Conservation (phyloP, 2,797 vertebrate genomes). For the Carcharodon carcharias region DNA sequence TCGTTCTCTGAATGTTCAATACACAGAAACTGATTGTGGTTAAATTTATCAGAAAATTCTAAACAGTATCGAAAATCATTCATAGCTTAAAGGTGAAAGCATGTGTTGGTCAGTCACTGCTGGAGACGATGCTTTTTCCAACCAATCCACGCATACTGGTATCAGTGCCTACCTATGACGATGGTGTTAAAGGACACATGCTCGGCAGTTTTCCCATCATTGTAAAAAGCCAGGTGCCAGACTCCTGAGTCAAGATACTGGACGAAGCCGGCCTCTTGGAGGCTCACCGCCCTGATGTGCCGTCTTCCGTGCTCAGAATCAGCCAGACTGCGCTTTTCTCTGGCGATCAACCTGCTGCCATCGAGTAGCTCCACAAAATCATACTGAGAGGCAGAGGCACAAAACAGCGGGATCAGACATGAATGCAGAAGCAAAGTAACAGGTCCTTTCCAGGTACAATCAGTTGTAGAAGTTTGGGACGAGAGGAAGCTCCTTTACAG, state of each 20-base stretch:
- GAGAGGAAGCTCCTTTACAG: not conserved
- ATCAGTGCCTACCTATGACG: conserved; percentile 74
- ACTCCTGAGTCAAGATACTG: conserved; percentile 91
- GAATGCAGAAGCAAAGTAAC: not conserved
- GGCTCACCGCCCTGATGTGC: conserved; percentile 68
- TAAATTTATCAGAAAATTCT: not conserved
- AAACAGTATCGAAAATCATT: not conserved
- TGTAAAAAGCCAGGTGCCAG: conserved; percentile 98
- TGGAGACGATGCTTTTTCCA: not conserved
- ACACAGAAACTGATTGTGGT: not conserved
- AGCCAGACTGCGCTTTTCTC: conserved; percentile 71
- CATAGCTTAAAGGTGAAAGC: not conserved
- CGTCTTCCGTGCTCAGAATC: conserved; percentile 65
- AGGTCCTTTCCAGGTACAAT: not conserved
- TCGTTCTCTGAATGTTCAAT: not conserved
- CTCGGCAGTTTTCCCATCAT: conserved; percentile 82
- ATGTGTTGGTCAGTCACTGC: not conserved
- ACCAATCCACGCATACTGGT: not conserved
- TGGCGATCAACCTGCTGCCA: conserved; percentile 85
- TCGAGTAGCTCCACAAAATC: conserved; percentile 97
- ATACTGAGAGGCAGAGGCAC: conserved; percentile 63
- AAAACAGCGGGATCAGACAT: not conserved
- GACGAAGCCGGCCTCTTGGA: conserved; percentile 94
- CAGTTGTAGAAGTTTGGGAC: not conserved
- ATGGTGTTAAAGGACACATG: conserved; percentile 90